Evolutionary conservation across 2,797 vertebrate species (phyloP).

Genomic region (Macropodus opercularis): DNA sequence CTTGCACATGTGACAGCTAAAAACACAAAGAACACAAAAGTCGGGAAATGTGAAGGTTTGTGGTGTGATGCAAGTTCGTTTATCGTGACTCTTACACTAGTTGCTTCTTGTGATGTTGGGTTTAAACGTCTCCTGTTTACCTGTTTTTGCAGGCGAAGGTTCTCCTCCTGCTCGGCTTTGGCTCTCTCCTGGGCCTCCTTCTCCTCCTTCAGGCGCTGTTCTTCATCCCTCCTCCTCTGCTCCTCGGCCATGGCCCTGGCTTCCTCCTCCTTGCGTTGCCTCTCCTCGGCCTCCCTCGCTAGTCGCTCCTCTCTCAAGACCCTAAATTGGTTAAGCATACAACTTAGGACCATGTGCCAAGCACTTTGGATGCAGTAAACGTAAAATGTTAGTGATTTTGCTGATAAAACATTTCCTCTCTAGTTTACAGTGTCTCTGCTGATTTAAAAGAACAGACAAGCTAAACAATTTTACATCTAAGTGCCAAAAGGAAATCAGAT

Average conservation of each 20-base stretch:
- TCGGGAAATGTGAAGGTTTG: not conserved
- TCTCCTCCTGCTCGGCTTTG: constrained; percentile 87
- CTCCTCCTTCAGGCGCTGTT: constrained; percentile 84
- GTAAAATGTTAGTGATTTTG: not conserved
- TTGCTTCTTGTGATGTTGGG: not conserved
- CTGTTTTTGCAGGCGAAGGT: constrained; percentile 91
- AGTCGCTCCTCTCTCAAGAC: constrained; percentile 83
- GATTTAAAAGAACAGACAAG: constrained; percentile 16
- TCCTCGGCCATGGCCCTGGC: constrained; percentile 82
- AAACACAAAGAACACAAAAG: constrained; percentile 9
- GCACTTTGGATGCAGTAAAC: not conserved
- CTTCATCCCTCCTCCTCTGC: constrained; percentile 78
- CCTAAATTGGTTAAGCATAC: constrained; percentile 62
- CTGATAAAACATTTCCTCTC: constrained; percentile 19
- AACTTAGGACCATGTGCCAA: not conserved
- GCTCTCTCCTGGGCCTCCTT: constrained; percentile 87
- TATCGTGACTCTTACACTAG: not conserved
- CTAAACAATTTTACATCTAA: constrained; percentile 45
- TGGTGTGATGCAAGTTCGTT: not conserved
- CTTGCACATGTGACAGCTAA: constrained; percentile 9
- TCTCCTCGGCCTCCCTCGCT: constrained; percentile 85
- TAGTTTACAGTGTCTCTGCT: not conserved
- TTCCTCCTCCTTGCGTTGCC: constrained; percentile 84
- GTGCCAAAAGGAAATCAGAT: constrained; percentile 14
- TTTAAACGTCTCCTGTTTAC: no score